A percentile compares a stretch with the other conserved stretches of the same genome.
Evolutionary conservation across 2,113 vertebrate species (phyloP).

Genomic region (Nannobrachium achirus): DNA sequence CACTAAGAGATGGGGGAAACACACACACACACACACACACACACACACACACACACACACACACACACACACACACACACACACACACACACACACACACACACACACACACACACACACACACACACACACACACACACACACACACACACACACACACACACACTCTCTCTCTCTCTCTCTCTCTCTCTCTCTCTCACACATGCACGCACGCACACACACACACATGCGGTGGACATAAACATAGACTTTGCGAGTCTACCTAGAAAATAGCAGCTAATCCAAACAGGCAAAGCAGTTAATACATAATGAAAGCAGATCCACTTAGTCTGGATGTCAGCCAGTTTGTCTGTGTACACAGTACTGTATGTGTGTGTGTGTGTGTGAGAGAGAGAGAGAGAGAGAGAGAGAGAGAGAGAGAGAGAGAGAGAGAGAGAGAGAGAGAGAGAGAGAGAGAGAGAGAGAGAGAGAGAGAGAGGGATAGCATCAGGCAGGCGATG

Average conservation of each 20-base stretch:
- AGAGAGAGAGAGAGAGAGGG: slow-evolving; percentile 6
- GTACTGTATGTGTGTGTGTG: neutral
- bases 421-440: slow-evolving; percentile 9
- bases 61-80: neutral
- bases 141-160: neutral
- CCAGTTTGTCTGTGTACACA: slow-evolving; percentile 47
- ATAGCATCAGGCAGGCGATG: neutral
- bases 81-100: slow-evolving; percentile 24
- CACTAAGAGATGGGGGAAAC: no score
- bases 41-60: neutral
- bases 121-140: neutral
- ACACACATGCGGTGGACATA: neutral
- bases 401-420: slow-evolving; percentile 19
- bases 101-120: slow-evolving; percentile 40
- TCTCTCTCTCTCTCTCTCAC: no score
- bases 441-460: slow-evolving; percentile 10
- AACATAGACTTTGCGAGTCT: slow-evolving; percentile 61
- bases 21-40: neutral
- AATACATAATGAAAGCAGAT: slow-evolving; percentile 72
- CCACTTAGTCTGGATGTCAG: slow-evolving; percentile 54
- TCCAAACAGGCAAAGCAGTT: slow-evolving; percentile 66
- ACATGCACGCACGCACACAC: slow-evolving; percentile 46
- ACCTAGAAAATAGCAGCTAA: slow-evolving; percentile 65
- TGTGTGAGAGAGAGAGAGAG: slow-evolving; percentile 4
- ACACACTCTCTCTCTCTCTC: no score